These are phyloP conservation scores for Sebastes hubbsi DNA, from an alignment of 2,797 vertebrate genomes.

Conservation along the genomic window DNA sequence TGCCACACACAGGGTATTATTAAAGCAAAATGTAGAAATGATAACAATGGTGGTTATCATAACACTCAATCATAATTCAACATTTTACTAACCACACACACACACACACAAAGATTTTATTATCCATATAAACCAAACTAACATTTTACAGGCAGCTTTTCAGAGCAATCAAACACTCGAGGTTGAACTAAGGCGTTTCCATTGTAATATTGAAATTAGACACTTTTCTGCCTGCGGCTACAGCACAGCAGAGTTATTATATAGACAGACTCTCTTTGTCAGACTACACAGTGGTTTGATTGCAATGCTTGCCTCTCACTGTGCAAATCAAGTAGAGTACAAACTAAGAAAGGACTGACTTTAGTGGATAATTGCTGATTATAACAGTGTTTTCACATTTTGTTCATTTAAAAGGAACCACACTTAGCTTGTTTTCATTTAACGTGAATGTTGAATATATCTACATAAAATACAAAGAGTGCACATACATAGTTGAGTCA, in stretches of 20 bases:
- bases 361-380: not conserved
- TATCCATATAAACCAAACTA: not conserved
- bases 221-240: not conserved
- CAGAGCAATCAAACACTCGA: not conserved
- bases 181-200: not conserved
- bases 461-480: not conserved
- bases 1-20: not conserved
- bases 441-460: not conserved
- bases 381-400: not conserved
- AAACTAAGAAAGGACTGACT: not conserved
- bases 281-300: not conserved
- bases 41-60: not conserved
- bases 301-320: not conserved
- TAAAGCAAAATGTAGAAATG: not conserved
- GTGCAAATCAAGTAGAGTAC: not conserved
- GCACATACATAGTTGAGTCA: not conserved
- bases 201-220: not conserved
- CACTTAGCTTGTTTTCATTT: not conserved
- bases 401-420: not conserved
- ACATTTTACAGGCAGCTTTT: not conserved
- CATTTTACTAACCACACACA: not conserved
- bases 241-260: not conserved
- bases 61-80: not conserved
- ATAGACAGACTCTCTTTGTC: not conserved
- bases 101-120: not conserved